Percentiles rank a stretch among this genome's conserved stretches.
Evolutionary conservation across 2,888 invertebrate genomes (phyloP).

Genomic region (Pammene aurita): DNA sequence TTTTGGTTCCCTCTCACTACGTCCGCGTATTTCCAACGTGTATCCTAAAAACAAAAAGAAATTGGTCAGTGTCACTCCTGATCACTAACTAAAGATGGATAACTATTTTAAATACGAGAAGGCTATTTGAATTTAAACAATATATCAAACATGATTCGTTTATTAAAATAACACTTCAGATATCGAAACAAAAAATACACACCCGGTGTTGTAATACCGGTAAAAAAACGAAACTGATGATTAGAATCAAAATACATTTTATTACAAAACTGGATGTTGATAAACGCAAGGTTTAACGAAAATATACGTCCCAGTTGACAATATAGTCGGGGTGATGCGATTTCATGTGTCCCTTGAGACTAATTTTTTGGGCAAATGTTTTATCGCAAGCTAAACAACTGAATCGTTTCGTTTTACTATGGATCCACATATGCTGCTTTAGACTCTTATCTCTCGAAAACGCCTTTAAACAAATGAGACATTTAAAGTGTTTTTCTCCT

Average conservation of each 20-base stretch:
- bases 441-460: constrained; percentile 78
- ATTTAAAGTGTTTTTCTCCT: constrained; percentile 72
- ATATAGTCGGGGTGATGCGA: constrained; percentile 39
- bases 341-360: constrained; percentile 66
- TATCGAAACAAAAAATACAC: constrained; percentile 11
- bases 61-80: constrained; percentile 63
- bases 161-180: constrained; percentile 21
- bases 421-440: constrained; percentile 72
- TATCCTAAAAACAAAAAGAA: constrained; percentile 80
- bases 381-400: constrained; percentile 65
- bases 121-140: constrained; percentile 47
- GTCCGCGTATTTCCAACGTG: constrained; percentile 74
- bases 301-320: constrained; percentile 14
- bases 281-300: background rate
- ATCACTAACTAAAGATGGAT: constrained; percentile 42
- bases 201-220: background rate
- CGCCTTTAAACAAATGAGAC: constrained; percentile 73
- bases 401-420: constrained; percentile 67
- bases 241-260: background rate
- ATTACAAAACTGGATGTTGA: too few species aligned
- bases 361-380: constrained; percentile 71
- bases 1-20: constrained; percentile 68
- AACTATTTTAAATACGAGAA: constrained; percentile 42
- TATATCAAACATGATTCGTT: constrained; percentile 21
- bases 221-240: background rate